Evolutionary conservation across 1,140 invertebrate species (phyloP).

Genomic region (Trissolcus basalis): DNA sequence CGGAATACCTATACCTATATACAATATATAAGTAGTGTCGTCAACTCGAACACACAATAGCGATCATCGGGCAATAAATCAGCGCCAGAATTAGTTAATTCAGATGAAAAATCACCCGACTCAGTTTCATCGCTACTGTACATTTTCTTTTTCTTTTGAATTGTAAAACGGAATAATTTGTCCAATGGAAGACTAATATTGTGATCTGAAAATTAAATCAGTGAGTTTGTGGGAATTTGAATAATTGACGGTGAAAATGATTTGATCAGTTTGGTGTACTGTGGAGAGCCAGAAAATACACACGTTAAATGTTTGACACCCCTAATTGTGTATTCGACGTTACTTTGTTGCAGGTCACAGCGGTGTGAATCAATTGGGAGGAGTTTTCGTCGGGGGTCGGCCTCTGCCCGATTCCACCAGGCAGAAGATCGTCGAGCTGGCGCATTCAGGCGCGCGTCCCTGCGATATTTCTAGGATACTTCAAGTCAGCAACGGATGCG

Average conservation of each 20-base stretch:
- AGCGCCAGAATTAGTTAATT: constrained; percentile 29
- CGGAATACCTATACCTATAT: too few species aligned
- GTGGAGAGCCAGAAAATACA: not conserved
- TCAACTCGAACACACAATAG: constrained; percentile 36
- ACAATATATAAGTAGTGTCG: constrained; percentile 30
- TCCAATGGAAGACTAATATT: too few species aligned
- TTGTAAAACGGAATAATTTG: too few species aligned
- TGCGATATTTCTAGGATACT: constrained; percentile 98
- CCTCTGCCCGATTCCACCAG: constrained; percentile 96
- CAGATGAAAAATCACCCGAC: constrained; percentile 28
- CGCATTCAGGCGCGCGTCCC: constrained; percentile 96
- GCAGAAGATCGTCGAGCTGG: constrained; percentile 96
- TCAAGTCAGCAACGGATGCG: constrained; percentile 97
- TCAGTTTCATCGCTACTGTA: constrained; percentile 8
- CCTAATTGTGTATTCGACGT: constrained; percentile 33
- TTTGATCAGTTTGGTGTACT: too few species aligned
- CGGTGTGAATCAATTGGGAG: constrained; percentile 98
- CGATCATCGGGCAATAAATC: constrained; percentile 43
- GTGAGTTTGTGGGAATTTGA: too few species aligned
- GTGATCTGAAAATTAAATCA: too few species aligned
- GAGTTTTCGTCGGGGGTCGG: constrained; percentile 97
- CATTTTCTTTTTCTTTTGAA: not conserved
- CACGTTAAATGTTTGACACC: constrained; percentile 26
- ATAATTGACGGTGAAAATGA: too few species aligned
- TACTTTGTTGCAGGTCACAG: constrained; percentile 85